phyloP scores from a whole-genome alignment of 2,797 vertebrate species.

The Pampus argenteus region DNA sequence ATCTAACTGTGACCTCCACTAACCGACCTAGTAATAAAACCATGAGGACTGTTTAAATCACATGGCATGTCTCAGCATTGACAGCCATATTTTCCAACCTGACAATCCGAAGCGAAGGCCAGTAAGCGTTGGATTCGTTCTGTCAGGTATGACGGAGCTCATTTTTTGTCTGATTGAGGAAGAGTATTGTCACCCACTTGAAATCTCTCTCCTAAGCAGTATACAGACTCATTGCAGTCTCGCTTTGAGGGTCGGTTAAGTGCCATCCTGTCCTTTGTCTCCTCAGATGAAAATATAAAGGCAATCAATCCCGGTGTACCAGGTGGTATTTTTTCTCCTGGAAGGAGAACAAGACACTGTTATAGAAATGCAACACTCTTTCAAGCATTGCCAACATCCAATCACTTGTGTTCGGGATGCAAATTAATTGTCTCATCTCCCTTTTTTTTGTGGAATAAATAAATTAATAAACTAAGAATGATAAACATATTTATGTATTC shows the following conservation, averaged over 20 bases:
- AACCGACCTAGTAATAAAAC: background rate
- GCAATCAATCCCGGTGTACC: background rate
- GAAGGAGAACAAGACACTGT: conserved; percentile 4
- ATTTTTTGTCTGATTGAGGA: conserved; percentile 2
- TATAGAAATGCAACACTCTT: background rate
- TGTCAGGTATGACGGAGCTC: conserved; percentile 4
- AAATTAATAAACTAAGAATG: too few relatives aligned
- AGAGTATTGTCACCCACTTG: background rate
- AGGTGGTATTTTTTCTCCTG: conserved; percentile 4
- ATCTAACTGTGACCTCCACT: background rate
- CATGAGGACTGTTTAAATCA: background rate
- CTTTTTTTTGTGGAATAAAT: background rate
- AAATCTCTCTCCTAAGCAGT: background rate
- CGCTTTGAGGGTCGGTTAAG: conserved; percentile 5
- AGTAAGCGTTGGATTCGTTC: background rate
- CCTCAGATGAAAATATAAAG: conserved; percentile 12
- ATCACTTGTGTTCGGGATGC: background rate
- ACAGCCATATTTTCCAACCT: background rate
- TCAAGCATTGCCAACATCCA: conserved; percentile 13
- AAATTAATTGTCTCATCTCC: background rate
- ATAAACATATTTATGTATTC: too few relatives aligned
- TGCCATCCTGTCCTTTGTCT: background rate
- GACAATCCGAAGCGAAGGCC: background rate
- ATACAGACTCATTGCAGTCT: background rate
- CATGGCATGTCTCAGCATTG: background rate